Percentiles rank a stretch among this genome's conserved stretches.
Conservation (phyloP, 2,113 vertebrate species). For the Phodopus roborovskii region DNA sequence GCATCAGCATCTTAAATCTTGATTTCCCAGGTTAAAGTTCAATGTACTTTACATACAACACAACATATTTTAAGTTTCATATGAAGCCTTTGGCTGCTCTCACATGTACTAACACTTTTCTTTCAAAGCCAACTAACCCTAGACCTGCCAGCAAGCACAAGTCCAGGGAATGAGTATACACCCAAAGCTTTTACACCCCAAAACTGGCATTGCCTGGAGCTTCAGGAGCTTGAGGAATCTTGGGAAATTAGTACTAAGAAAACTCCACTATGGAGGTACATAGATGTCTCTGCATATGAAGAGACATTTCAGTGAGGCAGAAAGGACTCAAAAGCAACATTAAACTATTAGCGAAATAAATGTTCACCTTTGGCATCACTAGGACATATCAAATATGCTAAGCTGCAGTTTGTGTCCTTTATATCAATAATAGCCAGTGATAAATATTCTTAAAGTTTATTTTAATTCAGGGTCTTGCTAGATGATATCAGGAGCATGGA, state of each 20-base stretch:
- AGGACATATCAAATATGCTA: conserved; percentile 72
- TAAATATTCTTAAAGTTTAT: neutral
- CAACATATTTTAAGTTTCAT: conserved; percentile 4
- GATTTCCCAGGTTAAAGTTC: conserved; percentile 12
- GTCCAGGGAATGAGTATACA: neutral
- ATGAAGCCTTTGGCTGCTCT: neutral
- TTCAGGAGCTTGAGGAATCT: neutral
- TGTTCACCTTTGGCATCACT: conserved; percentile 48
- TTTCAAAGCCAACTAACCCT: conserved; percentile 38
- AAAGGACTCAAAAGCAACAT: neutral
- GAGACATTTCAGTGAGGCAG: neutral
- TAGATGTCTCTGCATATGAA: neutral
- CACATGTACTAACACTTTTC: neutral
- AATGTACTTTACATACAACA: neutral
- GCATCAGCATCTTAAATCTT: neutral
- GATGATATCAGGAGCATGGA: neutral
- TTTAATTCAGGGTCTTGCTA: neutral
- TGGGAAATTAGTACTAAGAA: neutral
- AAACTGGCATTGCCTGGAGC: neutral
- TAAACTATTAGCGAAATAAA: neutral
- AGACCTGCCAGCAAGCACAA: neutral
- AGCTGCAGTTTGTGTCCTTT: conserved; percentile 36
- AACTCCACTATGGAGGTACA: neutral
- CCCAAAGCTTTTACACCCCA: neutral
- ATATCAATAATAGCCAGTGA: conserved; percentile 60